Base-by-base conservation (phyloP, 1,140 invertebrate species). In the Holcopasites calliopsidis region DNA sequence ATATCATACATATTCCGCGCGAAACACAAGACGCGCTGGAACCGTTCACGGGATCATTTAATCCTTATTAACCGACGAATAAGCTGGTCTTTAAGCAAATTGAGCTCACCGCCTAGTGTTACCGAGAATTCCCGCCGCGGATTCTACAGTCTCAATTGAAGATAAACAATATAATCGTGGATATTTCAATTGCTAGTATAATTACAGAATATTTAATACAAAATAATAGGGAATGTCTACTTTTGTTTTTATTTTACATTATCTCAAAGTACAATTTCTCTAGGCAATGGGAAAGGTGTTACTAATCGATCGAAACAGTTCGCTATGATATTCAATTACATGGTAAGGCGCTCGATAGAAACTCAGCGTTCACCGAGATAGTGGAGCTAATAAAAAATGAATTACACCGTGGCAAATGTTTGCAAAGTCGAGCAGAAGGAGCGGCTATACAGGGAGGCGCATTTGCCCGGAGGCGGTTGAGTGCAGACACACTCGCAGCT, bases 11-110 rank as follows among this genome's bases (percentile, higher is more conserved):
- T 47, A 23, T 65, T 21, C 77, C 42, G 72, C 57, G 57, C 52
- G 55, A 42, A 61, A 70, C 54, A 44, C 40, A 58, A 80, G 69
- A 80, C 42, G 49, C 35, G 71, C 60, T 64, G 16, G 62, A 76
- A 79, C 75, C 72, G 76, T 81, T 62, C 68, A 69, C 40, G 65
- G 60, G 64, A 60, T 66, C 76, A 60, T 75, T 86, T 79, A 72
- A 80, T 79, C 58, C 69, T 77, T 61, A 74, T 76, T 78, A 74
- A 84, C 71, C 66, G 23, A 5, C 49, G 58, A 64, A 78, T 82
- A 69, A 79, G 70, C 23, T 33, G 44, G 64, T 76, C 55, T 79
- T 62, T 66, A 76, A 79, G 76, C 76, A 83, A 82, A 83, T 83
- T 76, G 60, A 76, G 44, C 66, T 23, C 55, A 44, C 23, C 61